Evolutionary conservation across 2,113 vertebrate species (phyloP).

Genomic region (Leiothrix lutea): DNA sequence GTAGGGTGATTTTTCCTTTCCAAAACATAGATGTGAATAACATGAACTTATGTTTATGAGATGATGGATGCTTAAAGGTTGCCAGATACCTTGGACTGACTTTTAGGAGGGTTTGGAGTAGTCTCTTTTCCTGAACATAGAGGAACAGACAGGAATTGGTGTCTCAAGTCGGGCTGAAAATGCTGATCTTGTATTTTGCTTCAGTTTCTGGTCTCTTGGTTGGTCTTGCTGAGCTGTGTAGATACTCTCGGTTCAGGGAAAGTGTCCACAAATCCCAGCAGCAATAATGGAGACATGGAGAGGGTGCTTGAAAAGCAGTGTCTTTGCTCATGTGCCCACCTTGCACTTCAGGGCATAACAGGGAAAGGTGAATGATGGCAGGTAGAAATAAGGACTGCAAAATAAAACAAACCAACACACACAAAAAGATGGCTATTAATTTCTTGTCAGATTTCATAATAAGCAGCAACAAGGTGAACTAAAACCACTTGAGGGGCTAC

Average conservation of each 20-base stretch:
- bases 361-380: not conserved
- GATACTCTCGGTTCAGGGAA: not conserved
- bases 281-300: accelerated
- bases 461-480: not conserved
- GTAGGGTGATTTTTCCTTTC: not conserved
- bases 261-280: not conserved
- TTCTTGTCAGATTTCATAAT: not conserved
- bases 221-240: not conserved
- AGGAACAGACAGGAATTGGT: not conserved
- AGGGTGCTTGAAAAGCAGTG: not conserved
- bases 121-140: not conserved
- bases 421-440: not conserved
- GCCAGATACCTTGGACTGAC: not conserved
- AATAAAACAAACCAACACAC: not conserved
- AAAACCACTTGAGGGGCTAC: not conserved
- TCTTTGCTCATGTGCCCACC: accelerated
- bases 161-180: not conserved
- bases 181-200: not conserved
- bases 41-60: not conserved
- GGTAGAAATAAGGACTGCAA: not conserved
- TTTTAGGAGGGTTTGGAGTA: not conserved
- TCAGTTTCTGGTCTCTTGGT: not conserved
- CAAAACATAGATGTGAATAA: not conserved
- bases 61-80: not conserved
- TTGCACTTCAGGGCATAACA: not conserved